These are phyloP conservation scores for Cygnus olor DNA, from an alignment of 2,797 vertebrate genomes.

Conservation along the genomic window DNA sequence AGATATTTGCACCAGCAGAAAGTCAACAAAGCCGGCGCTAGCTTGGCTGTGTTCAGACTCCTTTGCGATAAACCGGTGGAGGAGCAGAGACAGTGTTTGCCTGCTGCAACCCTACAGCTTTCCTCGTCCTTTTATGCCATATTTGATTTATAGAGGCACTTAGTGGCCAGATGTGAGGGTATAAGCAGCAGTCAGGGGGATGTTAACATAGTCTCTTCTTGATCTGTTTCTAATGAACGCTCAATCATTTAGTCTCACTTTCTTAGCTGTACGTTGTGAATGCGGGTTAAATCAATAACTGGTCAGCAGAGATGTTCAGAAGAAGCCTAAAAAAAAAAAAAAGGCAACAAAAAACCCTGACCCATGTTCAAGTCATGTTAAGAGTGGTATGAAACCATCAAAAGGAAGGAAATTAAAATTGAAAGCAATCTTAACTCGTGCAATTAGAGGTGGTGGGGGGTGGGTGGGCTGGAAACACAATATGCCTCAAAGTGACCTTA, in stretches of 20 bases:
- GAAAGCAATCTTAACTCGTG: background rate
- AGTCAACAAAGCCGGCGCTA: background rate
- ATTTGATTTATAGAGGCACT: constrained; percentile 58
- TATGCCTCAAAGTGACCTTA: constrained; percentile 13
- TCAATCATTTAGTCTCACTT: background rate
- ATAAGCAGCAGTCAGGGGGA: background rate
- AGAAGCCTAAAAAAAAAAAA: background rate
- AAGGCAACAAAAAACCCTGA: background rate
- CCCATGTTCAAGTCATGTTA: background rate
- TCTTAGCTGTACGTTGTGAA: background rate
- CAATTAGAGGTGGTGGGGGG: background rate
- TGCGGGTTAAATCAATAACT: background rate
- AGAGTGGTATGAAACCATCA: constrained; percentile 1
- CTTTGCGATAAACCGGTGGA: background rate
- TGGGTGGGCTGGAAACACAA: background rate
- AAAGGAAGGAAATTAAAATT: constrained; percentile 60
- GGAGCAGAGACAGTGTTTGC: background rate
- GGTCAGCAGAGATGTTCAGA: background rate
- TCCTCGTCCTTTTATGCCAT: constrained; percentile 24
- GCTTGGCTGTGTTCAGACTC: background rate
- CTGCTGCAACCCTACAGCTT: background rate
- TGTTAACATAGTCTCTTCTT: background rate
- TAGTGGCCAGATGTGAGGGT: constrained; percentile 46
- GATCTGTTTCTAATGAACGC: constrained; percentile 37
- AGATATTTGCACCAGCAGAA: background rate